Evolutionary conservation across 2,888 invertebrate genomes (phyloP).

Genomic region (Callyntrura sp.): DNA sequence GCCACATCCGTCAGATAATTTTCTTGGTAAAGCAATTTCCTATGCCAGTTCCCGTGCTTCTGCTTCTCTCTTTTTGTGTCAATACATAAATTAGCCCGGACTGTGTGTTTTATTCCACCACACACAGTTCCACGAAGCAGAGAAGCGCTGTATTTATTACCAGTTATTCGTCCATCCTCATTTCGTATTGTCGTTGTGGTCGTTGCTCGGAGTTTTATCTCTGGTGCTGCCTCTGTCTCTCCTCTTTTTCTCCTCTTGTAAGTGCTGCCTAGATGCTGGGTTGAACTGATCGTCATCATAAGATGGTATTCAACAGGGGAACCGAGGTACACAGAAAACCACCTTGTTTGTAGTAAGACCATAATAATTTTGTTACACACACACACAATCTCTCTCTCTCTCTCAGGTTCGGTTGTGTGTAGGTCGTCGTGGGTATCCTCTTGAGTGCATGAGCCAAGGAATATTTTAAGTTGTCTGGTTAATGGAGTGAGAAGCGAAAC

Average conservation of each 20-base stretch:
- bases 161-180: background rate
- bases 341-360: slow-evolving; percentile 15
- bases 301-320: background rate
- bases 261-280: no score
- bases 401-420: no score
- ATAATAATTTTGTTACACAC: no score
- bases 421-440: no score
- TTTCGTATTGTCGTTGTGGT: background rate
- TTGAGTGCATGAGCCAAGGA: no score
- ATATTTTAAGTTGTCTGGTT: no score
- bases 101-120: no score
- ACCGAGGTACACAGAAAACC: background rate
- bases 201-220: no score
- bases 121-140: slow-evolving; percentile 40
- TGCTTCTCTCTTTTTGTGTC: slow-evolving; percentile 6
- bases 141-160: no score
- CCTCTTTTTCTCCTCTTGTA: slow-evolving; percentile 1
- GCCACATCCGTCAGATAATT: slow-evolving; percentile 51
- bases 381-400: no score
- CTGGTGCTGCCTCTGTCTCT: background rate
- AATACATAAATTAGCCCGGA: slow-evolving; percentile 46
- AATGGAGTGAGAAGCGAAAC: no score
- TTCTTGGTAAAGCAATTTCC: slow-evolving; percentile 47
- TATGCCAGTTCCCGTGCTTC: background rate
- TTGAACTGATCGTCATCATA: no score